Percentiles rank a stretch among this genome's conserved stretches.
Conservation (phyloP, 2,797 vertebrate genomes). For the Thripadectes ignobilis region DNA sequence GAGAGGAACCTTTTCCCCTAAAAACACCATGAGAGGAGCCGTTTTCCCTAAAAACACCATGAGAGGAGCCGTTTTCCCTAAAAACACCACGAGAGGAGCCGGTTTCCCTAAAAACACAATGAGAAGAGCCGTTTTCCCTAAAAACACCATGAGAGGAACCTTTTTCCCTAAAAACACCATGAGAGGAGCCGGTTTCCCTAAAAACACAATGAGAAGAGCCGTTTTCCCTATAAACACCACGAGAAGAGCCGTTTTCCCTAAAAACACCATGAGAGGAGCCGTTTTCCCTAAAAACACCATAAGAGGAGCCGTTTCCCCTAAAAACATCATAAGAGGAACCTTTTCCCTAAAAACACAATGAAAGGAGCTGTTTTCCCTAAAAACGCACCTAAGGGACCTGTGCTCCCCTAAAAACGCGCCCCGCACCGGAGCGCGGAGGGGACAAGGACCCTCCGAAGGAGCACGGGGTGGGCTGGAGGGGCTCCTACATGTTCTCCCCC, state of each 20-base stretch:
- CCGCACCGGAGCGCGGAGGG: background rate
- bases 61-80: background rate
- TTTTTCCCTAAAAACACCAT: background rate
- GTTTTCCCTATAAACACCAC: background rate
- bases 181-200: too few relatives aligned
- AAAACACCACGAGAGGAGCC: background rate
- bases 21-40: background rate
- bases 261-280: background rate
- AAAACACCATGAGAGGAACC: too few relatives aligned
- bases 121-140: background rate
- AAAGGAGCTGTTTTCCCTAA: background rate
- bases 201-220: background rate
- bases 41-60: background rate
- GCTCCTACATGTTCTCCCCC: accelerated
- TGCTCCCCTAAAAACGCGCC: background rate
- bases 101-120: background rate
- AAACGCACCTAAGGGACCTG: background rate
- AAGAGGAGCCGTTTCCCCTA: background rate
- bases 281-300: background rate
- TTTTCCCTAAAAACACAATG: background rate
- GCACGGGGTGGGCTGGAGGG: background rate
- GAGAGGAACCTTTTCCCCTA: background rate
- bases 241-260: background rate
- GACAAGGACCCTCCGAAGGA: background rate
- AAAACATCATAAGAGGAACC: background rate